These are phyloP conservation scores for Sandelia bainsii DNA, from an alignment of 2,797 vertebrate genomes.

Conservation along the genomic window DNA sequence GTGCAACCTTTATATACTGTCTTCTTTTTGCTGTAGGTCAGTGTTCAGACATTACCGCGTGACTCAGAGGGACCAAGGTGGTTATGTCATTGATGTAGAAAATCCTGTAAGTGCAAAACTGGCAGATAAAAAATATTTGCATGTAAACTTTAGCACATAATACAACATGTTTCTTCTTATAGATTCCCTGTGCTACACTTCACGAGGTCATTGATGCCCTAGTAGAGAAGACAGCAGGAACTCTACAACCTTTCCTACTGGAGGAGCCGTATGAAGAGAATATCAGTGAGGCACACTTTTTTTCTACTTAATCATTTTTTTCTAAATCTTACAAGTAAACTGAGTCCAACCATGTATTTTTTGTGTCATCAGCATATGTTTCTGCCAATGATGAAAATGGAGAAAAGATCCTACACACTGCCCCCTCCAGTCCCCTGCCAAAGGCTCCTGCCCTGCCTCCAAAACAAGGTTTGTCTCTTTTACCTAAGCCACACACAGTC, in stretches of 20 bases:
- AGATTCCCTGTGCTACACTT: constrained; percentile 88
- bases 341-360: neutral
- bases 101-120: constrained; percentile 83
- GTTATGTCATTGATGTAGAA: constrained; percentile 89
- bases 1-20: neutral
- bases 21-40: constrained; percentile 65
- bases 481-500: neutral
- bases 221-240: constrained; percentile 85
- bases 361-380: constrained; percentile 82
- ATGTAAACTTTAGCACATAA: constrained; percentile 1
- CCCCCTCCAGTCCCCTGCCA: constrained; percentile 72
- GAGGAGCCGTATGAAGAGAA: constrained; percentile 89
- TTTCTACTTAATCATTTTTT: neutral
- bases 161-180: neutral
- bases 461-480: constrained; percentile 80
- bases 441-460: constrained; percentile 80
- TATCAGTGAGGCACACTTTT: constrained; percentile 82
- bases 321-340: neutral
- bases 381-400: constrained; percentile 89
- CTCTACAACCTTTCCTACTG: constrained; percentile 86
- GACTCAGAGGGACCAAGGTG: constrained; percentile 83
- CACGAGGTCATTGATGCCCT: constrained; percentile 89
- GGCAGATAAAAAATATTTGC: neutral
- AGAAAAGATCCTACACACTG: constrained; percentile 82
- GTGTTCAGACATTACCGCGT: constrained; percentile 91